Evolutionary conservation across 2,797 vertebrate genomes (phyloP), one percentile per base, ranked within the genome.

Genomic region (Hippoglossus hippoglossus): DNA sequence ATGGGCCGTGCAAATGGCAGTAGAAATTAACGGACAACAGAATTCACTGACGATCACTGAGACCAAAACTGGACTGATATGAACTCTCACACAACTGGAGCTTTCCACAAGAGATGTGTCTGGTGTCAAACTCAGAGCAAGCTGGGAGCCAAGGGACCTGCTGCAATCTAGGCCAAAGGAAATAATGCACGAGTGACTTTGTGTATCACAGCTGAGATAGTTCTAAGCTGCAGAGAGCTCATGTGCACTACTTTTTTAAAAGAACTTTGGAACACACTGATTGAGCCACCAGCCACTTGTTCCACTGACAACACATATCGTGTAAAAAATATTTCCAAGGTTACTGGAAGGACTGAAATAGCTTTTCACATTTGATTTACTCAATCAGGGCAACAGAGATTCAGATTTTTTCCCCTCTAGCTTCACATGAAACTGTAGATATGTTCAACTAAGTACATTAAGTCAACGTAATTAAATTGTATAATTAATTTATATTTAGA

Each of bases 1-100:
- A 26, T 31, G 22, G 39, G 58, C n/a, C 36, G 22, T 15, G 28
- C 31, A 9, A 9, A 18, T 16, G 6, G 53, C 52, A 76, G 47
- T 26, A 41, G 25, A 25, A 55, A 34, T 31, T 2, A 44, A 24
- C 12, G 10, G 26, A 44, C 2, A 55, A 41, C 3, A 44, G 15
- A 19, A 26, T 22, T 52, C 31, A 26, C 26, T 54, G 57, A 56
- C 57, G 18, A 47, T 57, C 54, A 34, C 6, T 2, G 16, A 64
- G 10, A 39, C 46, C 60, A 51, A 46, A 66, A 71, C 8, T 56
- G 34, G 54, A 82, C 67, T 13, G 63, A 71, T 25, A 24, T 63
- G 63, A 83, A 67, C 50, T 66, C 41, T 68, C 56, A 63, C 9
- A 53, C 62, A 60, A 68, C 31, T 49, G 28, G 18, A 83, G 55